These are phyloP conservation scores for Laupala kohalensis DNA, from an alignment of 1,140 invertebrate species.

Conservation along the genomic window DNA sequence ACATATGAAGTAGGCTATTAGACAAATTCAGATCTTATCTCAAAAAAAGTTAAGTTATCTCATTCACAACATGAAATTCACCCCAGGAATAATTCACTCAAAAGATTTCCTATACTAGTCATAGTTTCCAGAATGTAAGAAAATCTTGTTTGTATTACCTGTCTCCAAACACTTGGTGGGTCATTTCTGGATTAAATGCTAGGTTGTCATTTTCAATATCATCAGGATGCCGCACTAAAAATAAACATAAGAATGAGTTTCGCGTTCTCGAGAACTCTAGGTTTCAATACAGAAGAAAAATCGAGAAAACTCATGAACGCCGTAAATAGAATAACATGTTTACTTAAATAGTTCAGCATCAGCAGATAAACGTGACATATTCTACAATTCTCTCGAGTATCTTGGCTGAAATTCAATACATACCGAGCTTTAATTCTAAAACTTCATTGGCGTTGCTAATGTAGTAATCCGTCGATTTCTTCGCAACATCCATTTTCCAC, in stretches of 20 bases:
- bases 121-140: neutral
- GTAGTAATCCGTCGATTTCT: slow-evolving; percentile 22
- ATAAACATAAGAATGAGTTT: neutral
- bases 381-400: neutral
- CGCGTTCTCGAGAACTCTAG: neutral
- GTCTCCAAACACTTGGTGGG: slow-evolving; percentile 88
- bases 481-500: neutral
- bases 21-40: neutral
- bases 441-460: slow-evolving; percentile 57
- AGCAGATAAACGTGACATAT: neutral
- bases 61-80: neutral
- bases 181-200: slow-evolving; percentile 74
- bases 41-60: neutral
- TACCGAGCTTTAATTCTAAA: slow-evolving; percentile 65
- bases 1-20: neutral
- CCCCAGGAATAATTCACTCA: neutral
- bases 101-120: neutral
- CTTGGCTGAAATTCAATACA: slow-evolving; percentile 18
- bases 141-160: slow-evolving; percentile 28
- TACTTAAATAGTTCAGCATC: neutral
- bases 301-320: neutral
- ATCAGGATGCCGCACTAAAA: slow-evolving; percentile 43
- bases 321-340: neutral
- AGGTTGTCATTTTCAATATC: slow-evolving; percentile 60
- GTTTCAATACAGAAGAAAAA: neutral